A percentile compares a stretch with the other conserved stretches of the same genome.
Conservation (phyloP, 2,888 invertebrate species). For the Drosophila eohydei region DNA sequence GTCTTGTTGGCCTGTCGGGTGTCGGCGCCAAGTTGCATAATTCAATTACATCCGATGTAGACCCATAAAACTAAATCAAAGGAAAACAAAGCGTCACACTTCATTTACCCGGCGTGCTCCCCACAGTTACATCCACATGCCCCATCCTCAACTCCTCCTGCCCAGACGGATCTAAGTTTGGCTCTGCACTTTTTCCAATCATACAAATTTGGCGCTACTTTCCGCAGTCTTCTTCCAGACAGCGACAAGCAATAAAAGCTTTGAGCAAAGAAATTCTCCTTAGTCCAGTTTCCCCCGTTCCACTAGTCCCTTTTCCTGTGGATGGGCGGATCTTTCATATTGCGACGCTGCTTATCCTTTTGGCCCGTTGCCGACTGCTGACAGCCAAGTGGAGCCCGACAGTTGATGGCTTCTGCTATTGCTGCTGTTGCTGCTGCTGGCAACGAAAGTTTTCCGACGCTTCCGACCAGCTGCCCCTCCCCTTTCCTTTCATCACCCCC, state of each 20-base stretch:
- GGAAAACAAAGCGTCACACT: conserved; percentile 83
- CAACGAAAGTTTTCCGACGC: conserved; percentile 69
- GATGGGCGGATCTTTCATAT: conserved; percentile 48
- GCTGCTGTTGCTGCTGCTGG: conserved; percentile 36
- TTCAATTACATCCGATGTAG: conserved; percentile 84
- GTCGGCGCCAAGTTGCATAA: conserved; percentile 83
- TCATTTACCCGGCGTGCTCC: conserved; percentile 73
- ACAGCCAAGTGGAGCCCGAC: conserved; percentile 48
- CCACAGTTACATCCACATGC: conserved; percentile 22
- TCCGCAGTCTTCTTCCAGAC: conserved; percentile 36
- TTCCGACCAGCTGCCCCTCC: conserved; percentile 43
- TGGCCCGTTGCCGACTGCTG: conserved; percentile 50
- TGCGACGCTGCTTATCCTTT: conserved; percentile 53
- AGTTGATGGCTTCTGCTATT: conserved; percentile 49
- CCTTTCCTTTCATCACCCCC: background rate
- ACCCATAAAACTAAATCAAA: conserved; percentile 84
- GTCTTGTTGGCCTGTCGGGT: conserved; percentile 36
- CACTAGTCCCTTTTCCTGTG: background rate
- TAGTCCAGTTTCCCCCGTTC: conserved; percentile 15
- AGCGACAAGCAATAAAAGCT: conserved; percentile 61
- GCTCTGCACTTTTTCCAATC: conserved; percentile 34
- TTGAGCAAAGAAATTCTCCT: conserved; percentile 34
- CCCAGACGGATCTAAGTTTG: conserved; percentile 26
- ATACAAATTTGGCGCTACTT: conserved; percentile 53
- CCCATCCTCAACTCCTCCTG: conserved; percentile 36